Conservation (phyloP, 2,113 vertebrate species). For the Numenius arquata region DNA sequence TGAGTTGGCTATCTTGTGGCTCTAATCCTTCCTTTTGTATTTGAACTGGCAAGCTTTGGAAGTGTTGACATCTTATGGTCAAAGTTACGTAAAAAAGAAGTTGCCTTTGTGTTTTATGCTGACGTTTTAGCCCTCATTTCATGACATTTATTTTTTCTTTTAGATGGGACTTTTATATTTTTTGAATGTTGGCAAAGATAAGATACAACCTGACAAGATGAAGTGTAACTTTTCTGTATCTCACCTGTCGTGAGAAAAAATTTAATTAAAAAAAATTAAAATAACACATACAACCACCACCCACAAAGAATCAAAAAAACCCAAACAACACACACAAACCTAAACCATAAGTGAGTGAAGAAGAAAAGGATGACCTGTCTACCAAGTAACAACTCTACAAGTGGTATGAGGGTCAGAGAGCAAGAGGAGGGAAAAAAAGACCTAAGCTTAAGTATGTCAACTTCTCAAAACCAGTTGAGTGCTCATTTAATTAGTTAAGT, state of each 20-base stretch:
- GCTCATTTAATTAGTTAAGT: neutral
- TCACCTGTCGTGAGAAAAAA: neutral
- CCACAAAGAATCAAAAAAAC: too few relatives aligned
- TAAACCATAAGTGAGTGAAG: too few relatives aligned
- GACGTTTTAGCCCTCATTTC: neutral
- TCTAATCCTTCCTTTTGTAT: neutral
- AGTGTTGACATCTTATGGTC: neutral
- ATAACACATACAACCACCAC: neutral
- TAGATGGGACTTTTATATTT: neutral
- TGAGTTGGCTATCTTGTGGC: neutral
- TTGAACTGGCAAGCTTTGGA: neutral
- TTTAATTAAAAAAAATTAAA: neutral
- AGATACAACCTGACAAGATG: neutral
- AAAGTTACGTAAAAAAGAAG: neutral
- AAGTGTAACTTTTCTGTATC: neutral
- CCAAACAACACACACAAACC: neutral
- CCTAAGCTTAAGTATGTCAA: neutral
- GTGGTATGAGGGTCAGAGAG: neutral
- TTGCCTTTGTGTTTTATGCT: neutral
- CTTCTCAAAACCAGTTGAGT: neutral
- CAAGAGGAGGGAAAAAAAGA: neutral
- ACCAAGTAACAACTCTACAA: neutral
- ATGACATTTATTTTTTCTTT: constrained; percentile 22
- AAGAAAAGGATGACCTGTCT: neutral
- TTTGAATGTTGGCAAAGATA: neutral